Evolutionary conservation across 53 echinoderm and acorn worm species (phyloP).

Genomic region (Stichopus horrens): DNA sequence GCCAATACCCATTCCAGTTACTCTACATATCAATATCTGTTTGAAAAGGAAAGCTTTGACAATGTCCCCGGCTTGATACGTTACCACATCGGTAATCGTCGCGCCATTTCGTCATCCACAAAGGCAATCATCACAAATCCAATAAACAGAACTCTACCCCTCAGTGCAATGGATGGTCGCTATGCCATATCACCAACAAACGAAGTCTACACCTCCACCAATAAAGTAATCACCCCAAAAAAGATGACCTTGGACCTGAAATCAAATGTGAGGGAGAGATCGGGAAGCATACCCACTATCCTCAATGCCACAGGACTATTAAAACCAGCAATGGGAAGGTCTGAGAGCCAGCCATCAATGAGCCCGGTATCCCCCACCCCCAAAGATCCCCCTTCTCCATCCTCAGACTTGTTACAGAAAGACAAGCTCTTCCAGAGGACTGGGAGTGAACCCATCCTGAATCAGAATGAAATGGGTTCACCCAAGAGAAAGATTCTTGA

Average conservation of each 20-base stretch:
- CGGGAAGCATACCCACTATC: conserved; percentile 80
- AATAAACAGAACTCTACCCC: conserved; percentile 81
- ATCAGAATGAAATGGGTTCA: conserved; percentile 49
- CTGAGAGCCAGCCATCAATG: conserved; percentile 83
- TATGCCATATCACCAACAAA: conserved; percentile 65
- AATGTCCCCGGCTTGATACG: conserved; percentile 78
- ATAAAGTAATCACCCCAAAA: conserved; percentile 73
- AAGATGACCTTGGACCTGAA: conserved; percentile 49
- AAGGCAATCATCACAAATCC: conserved; percentile 81
- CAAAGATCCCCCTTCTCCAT: conserved; percentile 4
- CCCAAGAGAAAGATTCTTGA: conserved; percentile 62
- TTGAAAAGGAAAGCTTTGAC: conserved; percentile 93
- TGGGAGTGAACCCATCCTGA: conserved; percentile 88
- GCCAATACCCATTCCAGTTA: conserved; percentile 73
- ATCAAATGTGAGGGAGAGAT: conserved; percentile 63
- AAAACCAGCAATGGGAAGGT: conserved; percentile 55
- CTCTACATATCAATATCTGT: conserved; percentile 89
- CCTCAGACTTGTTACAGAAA: conserved; percentile 22
- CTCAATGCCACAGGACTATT: conserved; percentile 33
- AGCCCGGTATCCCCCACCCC: conserved; percentile 45
- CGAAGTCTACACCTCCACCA: conserved; percentile 20
- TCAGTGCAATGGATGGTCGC: conserved; percentile 89
- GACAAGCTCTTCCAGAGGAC: conserved; percentile 56
- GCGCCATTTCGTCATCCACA: conserved; percentile 75
- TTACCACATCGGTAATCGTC: conserved; percentile 78